Evolutionary conservation across 2,888 invertebrate species (phyloP), one percentile per base, ranked within the genome.

Genomic region (Desoria tigrina): DNA sequence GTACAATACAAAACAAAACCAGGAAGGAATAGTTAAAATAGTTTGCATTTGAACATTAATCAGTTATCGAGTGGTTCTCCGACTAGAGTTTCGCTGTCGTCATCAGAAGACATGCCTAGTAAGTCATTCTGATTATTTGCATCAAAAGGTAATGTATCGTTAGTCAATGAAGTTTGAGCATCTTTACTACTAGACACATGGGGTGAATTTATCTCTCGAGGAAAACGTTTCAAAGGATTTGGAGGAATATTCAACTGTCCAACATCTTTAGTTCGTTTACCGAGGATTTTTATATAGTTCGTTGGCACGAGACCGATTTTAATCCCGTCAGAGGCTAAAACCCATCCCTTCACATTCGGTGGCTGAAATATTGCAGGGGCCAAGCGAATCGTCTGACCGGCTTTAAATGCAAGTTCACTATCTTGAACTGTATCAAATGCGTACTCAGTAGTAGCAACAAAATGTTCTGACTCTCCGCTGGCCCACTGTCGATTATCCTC

Each of bases 321-420:
- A 56, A 79, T 77, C 51, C 83, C 83, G 77, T 84, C 83, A 7
- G 80, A 78, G 66, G 81, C 85, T 61, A 85, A 74, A 9, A 84
- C 78, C 85, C 85, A 85, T 39, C 81, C 84, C 68, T 81, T 79
- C 7, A 84, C 78, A 69, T 80, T 78, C 2, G 87, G 86, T 3
- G 88, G 87, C 81, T 97, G 96, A 26, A 92, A 82, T 72, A 89
- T 87, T 78, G 87, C 85, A 0, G 96, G 95, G 0, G 96, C 96
- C 11, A 97, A 81, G 63, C 86, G 84, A 6, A 97, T 81, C 39
- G 85, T 84, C 77, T 94, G 91, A 71, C 92, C 92, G 61, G 86
- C 84, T 71, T 83, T 82, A 78, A 97, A 85, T 70, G 87, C 86
- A 32, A 97, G 79, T 80, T 97, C 97, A 68, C 89, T 86, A 0